Base-by-base conservation (phyloP, 2,888 invertebrate genomes). In the Osedax fenrisi region DNA sequence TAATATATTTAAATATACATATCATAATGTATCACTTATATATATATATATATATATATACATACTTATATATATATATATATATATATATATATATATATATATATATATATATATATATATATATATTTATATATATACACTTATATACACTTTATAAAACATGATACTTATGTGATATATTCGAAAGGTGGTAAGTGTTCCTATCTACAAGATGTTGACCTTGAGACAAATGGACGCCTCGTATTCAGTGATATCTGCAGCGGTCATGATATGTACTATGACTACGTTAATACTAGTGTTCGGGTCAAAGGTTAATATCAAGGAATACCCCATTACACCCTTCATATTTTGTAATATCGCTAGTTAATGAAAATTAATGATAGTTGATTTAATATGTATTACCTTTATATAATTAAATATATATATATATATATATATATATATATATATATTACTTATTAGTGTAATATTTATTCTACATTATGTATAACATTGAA, bases 151-250 rank as follows among this genome's bases (percentile, higher is more conserved):
- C n/a, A n/a, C n/a, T n/a, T n/a, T n/a, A n/a, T n/a, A n/a, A n/a
- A n/a, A n/a, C n/a, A n/a, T n/a, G n/a, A n/a, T n/a, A n/a, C n/a
- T n/a, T n/a, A n/a, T n/a, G n/a, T n/a, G n/a, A n/a, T n/a, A n/a
- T n/a, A n/a, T n/a, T n/a, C n/a, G n/a, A 5, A 10, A 41, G 41
- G 41, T 41, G 1, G 68, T 68, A 24, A 68, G 68, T 68, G 68
- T 68, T 27, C 68, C 26, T 26, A 26, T 68, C 68, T 68, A 26
- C 68, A 10, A 27, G 68, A 17, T 68, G n/a, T 27, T 68, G 68
- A 25, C 68, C n/a, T 17, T 68, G 26, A 25, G 27, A 23, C 25
- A 68, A 21, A 68, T 68, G 26, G 23, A 68, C 27, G n/a, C 27
- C 26, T 68, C 26, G 26, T 68, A 25, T 26, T 22, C 22, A 22